Conservation (phyloP, 1,140 invertebrate species). For the Pinna nobilis region DNA sequence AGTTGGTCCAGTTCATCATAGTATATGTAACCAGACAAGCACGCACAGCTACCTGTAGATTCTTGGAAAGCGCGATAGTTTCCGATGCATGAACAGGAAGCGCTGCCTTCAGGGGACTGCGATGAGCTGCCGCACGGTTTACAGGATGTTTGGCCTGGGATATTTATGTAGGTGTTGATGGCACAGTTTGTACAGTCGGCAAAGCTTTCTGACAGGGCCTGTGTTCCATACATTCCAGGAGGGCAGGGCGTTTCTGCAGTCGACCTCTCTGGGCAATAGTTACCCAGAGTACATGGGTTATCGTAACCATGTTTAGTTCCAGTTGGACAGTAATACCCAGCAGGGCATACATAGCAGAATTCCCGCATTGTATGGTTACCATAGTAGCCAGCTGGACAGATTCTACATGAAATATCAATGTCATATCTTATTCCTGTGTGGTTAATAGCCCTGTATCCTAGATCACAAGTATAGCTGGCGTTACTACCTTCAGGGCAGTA, state of each 20-base stretch:
- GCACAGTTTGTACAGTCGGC: slow-evolving; percentile 62
- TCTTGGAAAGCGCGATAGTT: slow-evolving; percentile 63
- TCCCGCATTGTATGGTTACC: slow-evolving; percentile 62
- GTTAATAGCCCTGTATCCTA: slow-evolving; percentile 62
- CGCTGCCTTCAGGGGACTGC: slow-evolving; percentile 42
- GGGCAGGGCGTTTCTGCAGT: slow-evolving; percentile 57
- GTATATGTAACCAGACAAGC: slow-evolving; percentile 64
- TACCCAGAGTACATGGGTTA: slow-evolving; percentile 64
- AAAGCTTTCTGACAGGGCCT: slow-evolving; percentile 39
- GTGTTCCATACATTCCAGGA: slow-evolving; percentile 59
- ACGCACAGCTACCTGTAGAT: slow-evolving; percentile 63
- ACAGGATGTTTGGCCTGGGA: slow-evolving; percentile 57
- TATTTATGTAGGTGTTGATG: slow-evolving; percentile 59
- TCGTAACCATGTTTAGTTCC: slow-evolving; percentile 62
- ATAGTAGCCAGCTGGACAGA: slow-evolving; percentile 70
- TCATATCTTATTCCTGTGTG: slow-evolving; percentile 59
- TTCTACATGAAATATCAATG: slow-evolving; percentile 52
- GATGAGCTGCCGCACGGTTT: slow-evolving; percentile 66
- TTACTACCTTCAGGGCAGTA: slow-evolving; percentile 70
- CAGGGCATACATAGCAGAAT: slow-evolving; percentile 63
- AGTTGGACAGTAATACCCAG: slow-evolving; percentile 70
- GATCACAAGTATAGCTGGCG: slow-evolving; percentile 60
- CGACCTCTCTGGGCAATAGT: slow-evolving; percentile 66
- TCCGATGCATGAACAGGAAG: slow-evolving; percentile 63
- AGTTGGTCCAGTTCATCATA: slow-evolving; percentile 63